Conservation (phyloP, 2,888 invertebrate genomes). For the Octodonta nipae region DNA sequence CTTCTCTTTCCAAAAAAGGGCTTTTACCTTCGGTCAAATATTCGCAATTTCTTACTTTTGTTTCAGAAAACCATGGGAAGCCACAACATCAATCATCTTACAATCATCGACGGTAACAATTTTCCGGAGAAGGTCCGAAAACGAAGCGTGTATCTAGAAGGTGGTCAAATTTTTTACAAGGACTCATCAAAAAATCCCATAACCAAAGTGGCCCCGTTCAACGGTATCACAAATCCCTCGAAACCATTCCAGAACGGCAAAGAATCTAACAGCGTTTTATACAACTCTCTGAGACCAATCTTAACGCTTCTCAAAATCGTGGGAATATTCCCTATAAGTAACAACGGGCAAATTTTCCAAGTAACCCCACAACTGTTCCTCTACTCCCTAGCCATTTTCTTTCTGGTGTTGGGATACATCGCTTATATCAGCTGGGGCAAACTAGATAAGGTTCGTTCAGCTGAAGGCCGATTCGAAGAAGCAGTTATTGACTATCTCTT, state of each 20-base stretch:
- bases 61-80: no score
- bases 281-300: slow-evolving; percentile 36
- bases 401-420: slow-evolving; percentile 33
- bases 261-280: slow-evolving; percentile 13
- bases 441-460: slow-evolving; percentile 42
- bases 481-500: slow-evolving; percentile 63
- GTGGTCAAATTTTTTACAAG: slow-evolving; percentile 19
- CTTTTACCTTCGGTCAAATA: no score
- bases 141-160: slow-evolving; percentile 27
- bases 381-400: slow-evolving; percentile 44
- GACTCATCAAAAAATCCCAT: slow-evolving; percentile 14
- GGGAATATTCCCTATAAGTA: slow-evolving; percentile 50
- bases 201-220: slow-evolving; percentile 24
- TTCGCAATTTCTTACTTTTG: no score
- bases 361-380: slow-evolving; percentile 43
- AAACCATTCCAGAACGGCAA: slow-evolving; percentile 11
- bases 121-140: slow-evolving; percentile 8
- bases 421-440: slow-evolving; percentile 49
- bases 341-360: slow-evolving; percentile 35
- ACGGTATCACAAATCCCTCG: slow-evolving; percentile 10
- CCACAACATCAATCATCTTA: slow-evolving; percentile 7
- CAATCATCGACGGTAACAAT: slow-evolving; percentile 13
- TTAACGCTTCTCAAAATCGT: slow-evolving; percentile 39
- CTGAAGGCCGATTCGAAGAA: slow-evolving; percentile 59
- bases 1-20: no score